phyloP scores from a whole-genome alignment of 2,888 invertebrate species.

The Herminia tarsipennalis region DNA sequence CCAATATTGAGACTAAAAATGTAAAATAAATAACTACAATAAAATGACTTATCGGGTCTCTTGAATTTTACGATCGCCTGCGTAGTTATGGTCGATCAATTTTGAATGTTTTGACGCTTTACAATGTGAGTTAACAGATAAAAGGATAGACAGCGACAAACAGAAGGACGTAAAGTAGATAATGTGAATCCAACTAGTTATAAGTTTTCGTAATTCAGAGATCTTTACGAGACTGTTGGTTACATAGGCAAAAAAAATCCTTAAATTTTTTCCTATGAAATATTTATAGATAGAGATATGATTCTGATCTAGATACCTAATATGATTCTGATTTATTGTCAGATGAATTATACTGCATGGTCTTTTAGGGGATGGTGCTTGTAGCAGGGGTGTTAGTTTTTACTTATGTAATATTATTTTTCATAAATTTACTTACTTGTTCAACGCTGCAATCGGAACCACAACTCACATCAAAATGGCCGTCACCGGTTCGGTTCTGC shows the following conservation, averaged over 20 bases:
- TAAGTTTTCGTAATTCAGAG: too few species aligned
- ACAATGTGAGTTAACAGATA: conserved; percentile 21
- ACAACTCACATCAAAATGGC: conserved; percentile 89
- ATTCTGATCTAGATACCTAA: too few species aligned
- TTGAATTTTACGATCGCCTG: conserved; percentile 46
- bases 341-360: too few species aligned
- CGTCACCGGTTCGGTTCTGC: conserved; percentile 90
- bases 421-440: conserved; percentile 87
- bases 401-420: background rate
- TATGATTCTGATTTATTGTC: too few species aligned
- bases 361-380: background rate
- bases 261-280: too few species aligned
- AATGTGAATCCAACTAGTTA: too few species aligned
- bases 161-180: too few species aligned
- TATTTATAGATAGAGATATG: too few species aligned
- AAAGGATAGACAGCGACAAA: background rate
- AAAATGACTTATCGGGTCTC: conserved; percentile 59
- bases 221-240: too few species aligned
- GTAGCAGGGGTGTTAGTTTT: background rate
- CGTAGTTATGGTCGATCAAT: conserved; percentile 34
- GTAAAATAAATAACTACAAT: conserved; percentile 36
- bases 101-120: conserved; percentile 27
- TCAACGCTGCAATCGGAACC: conserved; percentile 89
- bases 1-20: conserved; percentile 51
- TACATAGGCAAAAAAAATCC: too few species aligned